Evolutionary conservation across 2,797 vertebrate genomes (phyloP), one percentile per base, ranked within the genome.

Genomic region (Schizothorax lantsangensis): DNA sequence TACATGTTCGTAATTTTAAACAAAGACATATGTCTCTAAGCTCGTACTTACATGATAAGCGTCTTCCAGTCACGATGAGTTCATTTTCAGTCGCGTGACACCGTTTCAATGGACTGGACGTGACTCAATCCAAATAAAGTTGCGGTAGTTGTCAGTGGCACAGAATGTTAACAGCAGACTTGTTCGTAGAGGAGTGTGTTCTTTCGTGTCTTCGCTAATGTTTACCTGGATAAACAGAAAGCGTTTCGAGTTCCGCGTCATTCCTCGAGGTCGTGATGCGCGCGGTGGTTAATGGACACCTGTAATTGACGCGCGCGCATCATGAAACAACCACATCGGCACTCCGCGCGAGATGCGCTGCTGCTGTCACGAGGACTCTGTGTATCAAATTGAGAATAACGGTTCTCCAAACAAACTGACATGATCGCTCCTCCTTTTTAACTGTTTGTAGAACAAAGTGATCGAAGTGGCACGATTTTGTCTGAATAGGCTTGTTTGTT

Each of bases 391-490:
- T 33, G 68, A 84, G 73, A 79, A 88, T 86, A 79, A 84, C 81
- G 84, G 82, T 62, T 83, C 52, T 62, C 54, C 47, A 85, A 83
- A 79, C 26, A 54, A 36, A 52, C 69, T 72, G 43, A 72, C 47
- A 45, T 64, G 2, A n/a, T 79, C 68, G 87, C 90, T 88, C 90
- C 90, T 89, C 87, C 90, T 89, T 84, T 88, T 90, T 88, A 87
- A 89, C 71, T 64, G 52, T 88, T 88, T 89, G 62, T 59, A 69
- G 47, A 73, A 68, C 62, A 59, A 74, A 86, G 54, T 30, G 52
- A 59, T 26, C 26, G 64, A 30, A 15, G 71, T 17, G 69, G 47
- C 30, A 83, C 69, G 47, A 64, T 62, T 84, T 49, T 21, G 21
- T 52, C 69, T 38, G 54, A 40, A 86, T 59, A 21, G 15, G n/a